Base-by-base conservation (phyloP, 2,888 invertebrate genomes). In the Choreutis nemorana region DNA sequence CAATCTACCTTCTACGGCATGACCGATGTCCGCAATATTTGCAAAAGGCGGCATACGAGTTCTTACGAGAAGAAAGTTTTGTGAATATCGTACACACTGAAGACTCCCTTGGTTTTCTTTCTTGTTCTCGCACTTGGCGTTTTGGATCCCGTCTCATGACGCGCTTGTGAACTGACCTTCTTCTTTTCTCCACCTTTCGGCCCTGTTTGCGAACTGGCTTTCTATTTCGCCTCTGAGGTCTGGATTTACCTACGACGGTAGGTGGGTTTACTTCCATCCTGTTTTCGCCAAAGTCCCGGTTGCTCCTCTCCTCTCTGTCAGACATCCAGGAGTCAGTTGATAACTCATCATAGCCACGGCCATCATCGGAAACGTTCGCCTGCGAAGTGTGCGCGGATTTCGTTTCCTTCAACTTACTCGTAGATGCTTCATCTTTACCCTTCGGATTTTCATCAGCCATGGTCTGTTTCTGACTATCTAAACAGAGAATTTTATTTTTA, bases 1-100 rank as follows among this genome's bases (percentile, higher is more conserved):
- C 20, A 29, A 27, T 48, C 62, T 68, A 71, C 68, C 70, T 67
- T 61, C 59, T 49, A 30, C 49, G 49, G 33, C 62, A 62, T 40
- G 60, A 59, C 2, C 58, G 59, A 33, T 64, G 62, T 10, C 66
- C 61, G 33, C 71, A 71, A 31, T 52, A 45, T 15, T 36, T 33
- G 34, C 65, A 67, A 1, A 35, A 34, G 1, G 38, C 39, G 2
- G 36, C 34, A 8, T 36, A 33, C 4, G 41, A 44, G 1, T 40
- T 34, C 27, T 34, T 47, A 7, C 21, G 27, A 3, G 54, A 47
- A 2, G 62, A 59, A 3, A 51, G 12, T 9, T 45, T 50, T 18
- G 55, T 48, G 30, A 53, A 51, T n/a, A 59, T 44, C 0, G 60
- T 55, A 0, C 60, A 51, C 1, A 43, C 34, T 3, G 64, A 64